A percentile compares a stretch with the other conserved stretches of the same genome.
Evolutionary conservation across 2,888 invertebrate genomes (phyloP).

Genomic region (Melipona beecheii): DNA sequence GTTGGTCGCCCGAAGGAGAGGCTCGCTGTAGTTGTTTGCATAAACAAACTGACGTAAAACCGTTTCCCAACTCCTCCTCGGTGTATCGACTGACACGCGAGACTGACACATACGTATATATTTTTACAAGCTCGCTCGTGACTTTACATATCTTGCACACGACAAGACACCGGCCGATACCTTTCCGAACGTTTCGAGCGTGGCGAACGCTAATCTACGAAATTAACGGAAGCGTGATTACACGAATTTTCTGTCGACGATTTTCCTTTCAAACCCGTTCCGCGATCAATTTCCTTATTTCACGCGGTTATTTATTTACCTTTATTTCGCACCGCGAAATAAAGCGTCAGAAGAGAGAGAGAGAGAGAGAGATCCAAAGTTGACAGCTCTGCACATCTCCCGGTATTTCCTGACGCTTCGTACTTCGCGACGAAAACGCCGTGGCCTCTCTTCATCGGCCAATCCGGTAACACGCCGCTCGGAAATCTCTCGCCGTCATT

Average conservation of each 20-base stretch:
- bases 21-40: not conserved
- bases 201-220: not conserved
- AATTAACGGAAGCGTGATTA: not conserved
- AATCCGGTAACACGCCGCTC: not conserved
- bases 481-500: not conserved
- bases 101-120: not conserved
- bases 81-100: not conserved
- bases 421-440: not conserved
- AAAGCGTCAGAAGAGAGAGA: not conserved
- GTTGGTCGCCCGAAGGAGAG: not conserved
- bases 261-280: not conserved
- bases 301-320: constrained; percentile 24
- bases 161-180: constrained; percentile 9
- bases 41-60: constrained; percentile 5
- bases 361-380: constrained; percentile 8
- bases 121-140: not conserved
- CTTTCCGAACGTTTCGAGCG: constrained; percentile 2
- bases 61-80: not conserved
- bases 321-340: not conserved
- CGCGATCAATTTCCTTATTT: not conserved
- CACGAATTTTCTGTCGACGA: constrained; percentile 8
- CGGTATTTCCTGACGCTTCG: constrained; percentile 5
- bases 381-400: constrained; percentile 36
- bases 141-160: constrained; percentile 16
- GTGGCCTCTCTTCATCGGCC: not conserved